Evolutionary conservation across 2,797 vertebrate species (phyloP), one percentile per base, ranked within the genome.

Genomic region (Spea hammondii): DNA sequence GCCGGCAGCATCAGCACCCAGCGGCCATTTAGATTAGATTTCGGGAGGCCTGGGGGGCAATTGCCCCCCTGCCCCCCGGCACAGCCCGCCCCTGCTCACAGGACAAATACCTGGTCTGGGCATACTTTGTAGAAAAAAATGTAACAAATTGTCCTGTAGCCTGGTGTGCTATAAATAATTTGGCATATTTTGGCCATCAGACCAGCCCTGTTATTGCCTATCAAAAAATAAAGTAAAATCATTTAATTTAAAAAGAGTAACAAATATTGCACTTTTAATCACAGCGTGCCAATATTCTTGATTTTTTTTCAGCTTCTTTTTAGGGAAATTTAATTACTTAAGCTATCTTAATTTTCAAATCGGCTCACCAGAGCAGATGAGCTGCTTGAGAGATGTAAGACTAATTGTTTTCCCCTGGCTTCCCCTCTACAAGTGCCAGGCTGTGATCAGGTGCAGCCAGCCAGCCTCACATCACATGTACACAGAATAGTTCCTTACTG

Each of bases 321-420:
- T 64, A 70, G 57, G 65, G 47, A 83, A 78, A 78, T 85, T 85
- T 88, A 86, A 85, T 79, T 74, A 83, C 82, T 88, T 88, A 79
- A 83, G 83, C 88, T 88, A 88, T 87, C 70, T 0, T 76, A 82
- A 83, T 79, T 85, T 88, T 89, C 84, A 84, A 86, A 77, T 83
- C 62, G 79, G 79, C 72, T 84, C 70, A 0, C 14, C 74, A 60
- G 74, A 45, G 75, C 70, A 77, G 74, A 81, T 70, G 75, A 78
- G 80, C 75, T 82, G 75, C 84, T 82, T 0, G 0, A 77, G 74
- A 73, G 82, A 82, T 83, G 85, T 84, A 89, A 85, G 55, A 65
- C 82, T 78, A 83, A 77, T 79, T 84, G 82, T 77, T 0, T 0
- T 57, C 60, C 65, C 74, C 47, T 67, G 7, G 48, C 70, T 76